These are phyloP conservation scores for Pachypeltis micranthus DNA, from an alignment of 1,140 invertebrate genomes.

Conservation along the genomic window DNA sequence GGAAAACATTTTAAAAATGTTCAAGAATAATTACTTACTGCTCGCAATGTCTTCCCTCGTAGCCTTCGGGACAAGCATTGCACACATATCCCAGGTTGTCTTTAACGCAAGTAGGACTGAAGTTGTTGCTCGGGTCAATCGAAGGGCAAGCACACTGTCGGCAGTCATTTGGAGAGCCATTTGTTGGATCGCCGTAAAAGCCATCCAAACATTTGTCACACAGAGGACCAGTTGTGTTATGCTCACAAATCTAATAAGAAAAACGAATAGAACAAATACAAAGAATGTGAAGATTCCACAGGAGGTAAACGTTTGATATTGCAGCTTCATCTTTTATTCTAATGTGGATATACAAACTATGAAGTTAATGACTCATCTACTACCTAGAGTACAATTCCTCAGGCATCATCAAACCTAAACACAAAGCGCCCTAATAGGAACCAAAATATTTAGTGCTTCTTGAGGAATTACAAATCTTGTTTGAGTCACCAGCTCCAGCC, in stretches of 20 bases:
- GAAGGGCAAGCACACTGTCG: slow-evolving; percentile 80
- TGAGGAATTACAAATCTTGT: too few species aligned
- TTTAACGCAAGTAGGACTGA: slow-evolving; percentile 71
- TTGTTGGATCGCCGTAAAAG: slow-evolving; percentile 80
- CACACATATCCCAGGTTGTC: slow-evolving; percentile 61
- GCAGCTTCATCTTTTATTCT: too few species aligned
- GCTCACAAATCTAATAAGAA: slow-evolving; percentile 52
- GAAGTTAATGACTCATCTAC: too few species aligned
- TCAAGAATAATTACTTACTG: slow-evolving; percentile 43
- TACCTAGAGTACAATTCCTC: too few species aligned
- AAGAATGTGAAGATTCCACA: too few species aligned
- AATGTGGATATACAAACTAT: too few species aligned
- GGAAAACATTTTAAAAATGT: neutral
- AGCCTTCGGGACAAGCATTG: slow-evolving; percentile 78
- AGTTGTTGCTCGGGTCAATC: slow-evolving; percentile 60
- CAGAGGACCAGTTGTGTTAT: slow-evolving; percentile 54
- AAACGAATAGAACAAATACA: too few species aligned
- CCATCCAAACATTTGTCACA: slow-evolving; percentile 82
- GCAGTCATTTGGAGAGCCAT: slow-evolving; percentile 63
- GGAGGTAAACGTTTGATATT: too few species aligned
- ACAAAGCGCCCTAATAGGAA: too few species aligned
- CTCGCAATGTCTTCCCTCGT: slow-evolving; percentile 85
- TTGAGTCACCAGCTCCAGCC: too few species aligned
- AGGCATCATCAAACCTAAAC: too few species aligned
- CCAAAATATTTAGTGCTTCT: too few species aligned